Base-by-base conservation (phyloP, 1,140 invertebrate species). In the Carposina sasakii region DNA sequence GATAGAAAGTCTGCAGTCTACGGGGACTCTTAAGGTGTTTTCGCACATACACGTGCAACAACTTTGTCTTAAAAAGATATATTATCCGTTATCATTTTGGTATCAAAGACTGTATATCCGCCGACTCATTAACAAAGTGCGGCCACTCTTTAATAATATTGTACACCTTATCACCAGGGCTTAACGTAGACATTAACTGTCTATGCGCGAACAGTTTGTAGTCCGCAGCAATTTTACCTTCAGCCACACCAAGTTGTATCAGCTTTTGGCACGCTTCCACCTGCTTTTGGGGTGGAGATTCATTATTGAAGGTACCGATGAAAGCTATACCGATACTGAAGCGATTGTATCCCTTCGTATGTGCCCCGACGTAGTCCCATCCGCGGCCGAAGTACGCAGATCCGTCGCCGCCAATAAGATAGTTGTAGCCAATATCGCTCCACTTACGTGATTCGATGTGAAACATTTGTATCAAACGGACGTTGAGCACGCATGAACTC, bases 341-440 rank as follows among this genome's bases (percentile, higher is more conserved):
- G 19, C 63, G 73, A 57, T 94, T 93, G 67, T 90, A 91, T 15
- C 85, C 82, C 13, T 86, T 74, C 0, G 90, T 90, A 57, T 93
- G 91, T 0, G 90, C 87, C 0, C 91, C 91, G 2, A 88, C 71
- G 13, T 78, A 68, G 40, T 88, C 85, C 91, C 91, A 93, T 3
- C 91, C 91, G 19, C 87, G 79, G 1, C 88, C 92, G 67, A 88
- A 88, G 72, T 92, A 93, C 0, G 88, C 88, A 1, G 86, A 86
- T 0, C 91, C 91, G 65, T 93, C 91, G 15, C 91, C 91, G 0
- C 91, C 93, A 5, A 94, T 85, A 4, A 94, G 65, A 63, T 94
- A 96, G 63, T 91, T 95, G 63, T 91, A 93, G 0, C 87, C 89
- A 33, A 91, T 84, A 39, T 86, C 84, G 13, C 43, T 58, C 81